These are phyloP conservation scores for Gymnoscopelus braueri DNA, from an alignment of 2,797 vertebrate species.

Conservation along the genomic window DNA sequence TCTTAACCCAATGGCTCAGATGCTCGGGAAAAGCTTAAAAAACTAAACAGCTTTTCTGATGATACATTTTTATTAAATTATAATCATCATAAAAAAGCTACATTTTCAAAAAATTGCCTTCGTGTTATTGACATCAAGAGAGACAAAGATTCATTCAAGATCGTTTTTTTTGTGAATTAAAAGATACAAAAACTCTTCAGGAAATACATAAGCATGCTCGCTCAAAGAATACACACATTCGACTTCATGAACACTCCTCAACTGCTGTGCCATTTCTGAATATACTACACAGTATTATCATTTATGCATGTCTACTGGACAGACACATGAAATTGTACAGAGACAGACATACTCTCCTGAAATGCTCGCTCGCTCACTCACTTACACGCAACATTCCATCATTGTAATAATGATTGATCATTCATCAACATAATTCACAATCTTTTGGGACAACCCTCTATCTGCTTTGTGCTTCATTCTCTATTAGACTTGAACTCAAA, in stretches of 20 bases:
- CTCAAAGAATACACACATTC: constrained; percentile 26
- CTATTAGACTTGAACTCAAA: constrained; percentile 3
- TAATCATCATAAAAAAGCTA: constrained; percentile 58
- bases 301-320: neutral
- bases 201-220: constrained; percentile 35
- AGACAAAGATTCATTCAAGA: constrained; percentile 40
- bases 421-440: constrained; percentile 53
- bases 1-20: constrained; percentile 12
- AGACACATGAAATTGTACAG: constrained; percentile 5
- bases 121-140: constrained; percentile 41
- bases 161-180: constrained; percentile 48
- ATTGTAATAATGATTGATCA: neutral
- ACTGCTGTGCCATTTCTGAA: constrained; percentile 4
- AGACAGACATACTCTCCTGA: constrained; percentile 20
- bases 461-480: constrained; percentile 33
- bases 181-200: constrained; percentile 32
- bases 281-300: constrained; percentile 3
- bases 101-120: constrained; percentile 52
- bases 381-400: constrained; percentile 43
- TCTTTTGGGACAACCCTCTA: constrained; percentile 23
- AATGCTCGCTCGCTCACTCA: constrained; percentile 30
- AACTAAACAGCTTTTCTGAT: constrained; percentile 15
- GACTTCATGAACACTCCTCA: neutral
- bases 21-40: neutral
- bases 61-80: constrained; percentile 77